These are phyloP conservation scores for Hirtodrosophila confusa DNA, from an alignment of 2,888 invertebrate genomes.

Conservation along the genomic window DNA sequence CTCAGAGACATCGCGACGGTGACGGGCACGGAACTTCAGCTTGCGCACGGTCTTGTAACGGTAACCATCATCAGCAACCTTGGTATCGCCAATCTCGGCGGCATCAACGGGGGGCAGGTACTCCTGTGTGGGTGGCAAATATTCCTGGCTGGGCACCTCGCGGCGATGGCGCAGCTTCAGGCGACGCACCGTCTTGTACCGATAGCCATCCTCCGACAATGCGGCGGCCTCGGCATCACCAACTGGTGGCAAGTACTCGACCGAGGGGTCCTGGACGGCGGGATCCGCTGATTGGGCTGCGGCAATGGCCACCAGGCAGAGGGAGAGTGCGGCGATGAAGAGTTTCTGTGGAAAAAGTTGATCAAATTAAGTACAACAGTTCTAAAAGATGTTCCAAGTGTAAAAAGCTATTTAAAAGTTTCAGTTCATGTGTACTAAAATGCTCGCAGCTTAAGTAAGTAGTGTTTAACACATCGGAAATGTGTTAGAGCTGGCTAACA, in stretches of 20 bases:
- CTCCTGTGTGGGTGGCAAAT: slow-evolving; percentile 78
- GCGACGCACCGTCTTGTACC: slow-evolving; percentile 75
- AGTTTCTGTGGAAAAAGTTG: slow-evolving; percentile 68
- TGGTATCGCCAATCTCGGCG: slow-evolving; percentile 65
- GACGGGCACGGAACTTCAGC: slow-evolving; percentile 77
- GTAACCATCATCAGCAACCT: slow-evolving; percentile 80
- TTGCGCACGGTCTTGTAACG: slow-evolving; percentile 83
- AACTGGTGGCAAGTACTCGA: slow-evolving; percentile 76
- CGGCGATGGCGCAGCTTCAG: slow-evolving; percentile 77
- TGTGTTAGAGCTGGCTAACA: no score
- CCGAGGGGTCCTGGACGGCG: slow-evolving; percentile 65
- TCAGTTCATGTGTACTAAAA: slow-evolving; percentile 1
- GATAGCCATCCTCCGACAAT: slow-evolving; percentile 76
- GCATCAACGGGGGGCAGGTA: slow-evolving; percentile 77
- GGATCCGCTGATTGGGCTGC: slow-evolving; percentile 58
- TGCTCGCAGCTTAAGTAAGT: no score
- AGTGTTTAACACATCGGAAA: no score
- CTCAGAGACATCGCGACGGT: slow-evolving; percentile 82
- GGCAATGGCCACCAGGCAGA: slow-evolving; percentile 71
- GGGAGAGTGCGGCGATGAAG: slow-evolving; percentile 62
- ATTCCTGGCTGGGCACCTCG: slow-evolving; percentile 76
- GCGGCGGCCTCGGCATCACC: slow-evolving; percentile 60
- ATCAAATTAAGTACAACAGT: neutral
- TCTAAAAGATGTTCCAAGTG: neutral
- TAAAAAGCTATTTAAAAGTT: neutral